phyloP scores from a whole-genome alignment of 2,113 vertebrate species.

The Neotoma lepida region DNA sequence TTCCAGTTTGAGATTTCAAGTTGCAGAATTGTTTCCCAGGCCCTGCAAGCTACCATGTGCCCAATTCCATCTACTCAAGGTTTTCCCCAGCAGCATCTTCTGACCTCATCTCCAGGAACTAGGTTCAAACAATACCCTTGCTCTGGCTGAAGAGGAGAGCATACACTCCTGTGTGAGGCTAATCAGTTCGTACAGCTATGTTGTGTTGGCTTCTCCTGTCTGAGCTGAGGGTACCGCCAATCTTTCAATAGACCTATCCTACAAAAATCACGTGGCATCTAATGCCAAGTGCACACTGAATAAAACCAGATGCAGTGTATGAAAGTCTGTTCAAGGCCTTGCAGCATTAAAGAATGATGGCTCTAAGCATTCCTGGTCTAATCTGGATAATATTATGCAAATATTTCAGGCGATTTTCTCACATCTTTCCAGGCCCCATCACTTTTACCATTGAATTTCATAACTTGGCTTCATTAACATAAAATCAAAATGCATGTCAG shows the following conservation, averaged over 20 bases:
- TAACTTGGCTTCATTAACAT: conserved; percentile 58
- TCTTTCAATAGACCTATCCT: conserved; percentile 62
- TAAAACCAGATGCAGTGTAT: conserved; percentile 63
- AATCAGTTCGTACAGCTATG: neutral
- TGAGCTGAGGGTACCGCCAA: neutral
- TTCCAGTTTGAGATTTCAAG: conserved; percentile 5
- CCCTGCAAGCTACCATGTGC: neutral
- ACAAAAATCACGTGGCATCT: conserved; percentile 46
- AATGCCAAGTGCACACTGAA: conserved; percentile 53
- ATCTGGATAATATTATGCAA: conserved; percentile 66
- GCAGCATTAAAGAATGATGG: conserved; percentile 38
- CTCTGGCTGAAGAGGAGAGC: neutral
- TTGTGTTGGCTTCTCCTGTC: conserved; percentile 5
- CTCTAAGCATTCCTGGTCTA: conserved; percentile 52
- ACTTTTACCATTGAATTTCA: conserved; percentile 51
- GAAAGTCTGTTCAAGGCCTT: conserved; percentile 64
- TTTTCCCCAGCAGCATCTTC: neutral
- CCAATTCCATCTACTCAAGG: neutral
- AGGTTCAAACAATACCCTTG: neutral
- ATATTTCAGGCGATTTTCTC: conserved; percentile 59
- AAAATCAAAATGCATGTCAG: conserved; percentile 49
- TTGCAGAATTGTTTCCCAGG: conserved; percentile 19
- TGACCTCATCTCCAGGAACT: neutral
- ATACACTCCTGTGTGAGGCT: neutral
- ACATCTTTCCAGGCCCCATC: conserved; percentile 29